Evolutionary conservation across 1,140 invertebrate species (phyloP), one percentile per base, ranked within the genome.

Genomic region (Lordiphosa stackelbergi): DNA sequence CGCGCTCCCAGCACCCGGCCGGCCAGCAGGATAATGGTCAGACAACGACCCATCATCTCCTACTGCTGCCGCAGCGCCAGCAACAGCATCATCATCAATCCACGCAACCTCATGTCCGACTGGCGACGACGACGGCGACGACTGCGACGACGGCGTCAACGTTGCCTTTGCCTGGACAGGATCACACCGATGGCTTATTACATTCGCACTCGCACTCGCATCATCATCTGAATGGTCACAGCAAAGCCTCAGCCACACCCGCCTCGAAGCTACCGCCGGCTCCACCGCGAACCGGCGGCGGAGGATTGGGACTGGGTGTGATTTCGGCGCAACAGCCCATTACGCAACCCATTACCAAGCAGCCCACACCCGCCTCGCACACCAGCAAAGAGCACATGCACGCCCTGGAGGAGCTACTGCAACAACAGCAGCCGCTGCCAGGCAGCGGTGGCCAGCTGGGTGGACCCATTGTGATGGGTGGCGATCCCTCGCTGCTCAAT

Each of bases 331-430:
- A 52, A 55, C 62, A 74, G 42, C 74, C 78, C 24, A 68, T 84
- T 34, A 62, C 79, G 35, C 77, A 66, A 35, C 70, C 89, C 16
- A 88, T 90, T 7, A 91, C 90, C 40, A 91, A 92, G 68, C 91
- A 92, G 68, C 91, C 91, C 8, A 66, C 48, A 28, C 47, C 61
- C 34, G 60, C 73, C 88, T 54, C 55, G 11, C 35, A 37, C 19
- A 51, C 48, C 11, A 48, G 64, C 31, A 85, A 70, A 49, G 91
- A 91, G 79, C 90, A 91, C 84, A 89, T 86, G 45, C 88, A 88
- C 51, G 68, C 86, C 7, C 58, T 85, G 9, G 71, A 88, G 12
- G 77, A 85, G 52, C 60, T 73, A 35, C 62, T 79, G 34, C 63
- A 31, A 31, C 28, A 72, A 11, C 38, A 66, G 28, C 38, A 66